Base-by-base conservation (phyloP, 1,140 invertebrate genomes). In the Drosophila gunungcola region DNA sequence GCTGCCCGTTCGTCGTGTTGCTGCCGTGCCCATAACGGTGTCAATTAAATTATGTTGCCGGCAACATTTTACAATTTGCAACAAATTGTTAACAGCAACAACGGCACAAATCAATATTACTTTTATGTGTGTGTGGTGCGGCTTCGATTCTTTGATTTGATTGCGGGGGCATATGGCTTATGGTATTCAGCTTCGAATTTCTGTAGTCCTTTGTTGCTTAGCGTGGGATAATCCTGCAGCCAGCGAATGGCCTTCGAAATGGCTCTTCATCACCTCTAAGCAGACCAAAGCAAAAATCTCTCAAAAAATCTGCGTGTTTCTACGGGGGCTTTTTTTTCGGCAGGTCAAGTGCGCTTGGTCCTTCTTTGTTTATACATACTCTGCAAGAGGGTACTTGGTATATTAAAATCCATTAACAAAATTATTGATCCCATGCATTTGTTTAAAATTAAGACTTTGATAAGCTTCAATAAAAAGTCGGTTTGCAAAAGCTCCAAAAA, bases 31-130 rank as follows among this genome's bases (percentile, higher is more conserved):
- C 79, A 86, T 78, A 88, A 88, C 84, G 79, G 83, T 81, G 83
- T 86, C 83, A 86, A 88, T 88, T 88, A 89, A 88, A 89, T 88
- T 88, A 88, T 89, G 80, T 88, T 88, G 83, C 83, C 61, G 67
- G 79, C 83, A 79, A 86, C 83, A 86, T 86, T 86, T 86, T 88
- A 86, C 83, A 86, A 86, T 86, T 86, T 86, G 79, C 83, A 86
- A 88, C 83, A 86, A 86, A 88, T 88, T 86, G 83, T 86, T 86
- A 88, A 86, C 83, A 85, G 68, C 78, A 67, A 52, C 53, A 62
- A 57, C 60, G 52, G 65, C 75, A 78, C 78, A 88, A 79, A 82
- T 78, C 82, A 82, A 85, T 78, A 85, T 56, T 29, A 41, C 52
- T 39, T 45, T 32, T 36, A 3, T 12, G 34, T 34, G 27, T 34